Evolutionary conservation across 2,113 vertebrate species (phyloP), one percentile per base, ranked within the genome.

Genomic region (Rhizomys pruinosus): DNA sequence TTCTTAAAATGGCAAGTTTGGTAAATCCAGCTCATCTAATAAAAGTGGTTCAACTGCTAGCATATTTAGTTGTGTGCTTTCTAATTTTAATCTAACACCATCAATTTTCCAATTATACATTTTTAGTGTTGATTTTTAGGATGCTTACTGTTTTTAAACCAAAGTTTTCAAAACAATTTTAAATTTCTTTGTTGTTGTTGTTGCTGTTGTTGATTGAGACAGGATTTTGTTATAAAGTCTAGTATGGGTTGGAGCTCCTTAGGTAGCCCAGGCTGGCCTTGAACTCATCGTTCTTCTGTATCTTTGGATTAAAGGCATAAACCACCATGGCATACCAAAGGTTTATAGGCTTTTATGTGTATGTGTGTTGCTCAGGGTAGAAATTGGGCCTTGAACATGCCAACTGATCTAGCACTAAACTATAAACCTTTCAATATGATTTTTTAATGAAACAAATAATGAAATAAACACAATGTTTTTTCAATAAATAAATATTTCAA

Each of bases 11-110:
- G 55, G 69, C 79, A 86, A 78, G 52, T 94, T 90, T 87, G 84
- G 82, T 82, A 92, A 92, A 92, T 89, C 32, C 42, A 89, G 66
- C 44, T 68, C 71, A 44, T 93, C 85, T 95, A 92, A 92, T 91
- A 68, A 84, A 89, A 91, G 57, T 81, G 73, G 37, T 39, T 73
- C 13, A 39, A 68, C 52, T 37, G 73, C 59, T 85, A 89, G 57
- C 13, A 59, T 77, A 72, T 88, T 79, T 88, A 87, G 44, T 68
- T 72, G 39, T 52, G 16, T 87, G 34, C 10, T 52, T 92, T 73
- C 39, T 68, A 76, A 81, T 87, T 97, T 92, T 80, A 73, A n/a
- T 69, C 20, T 61, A 92, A 92, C 93, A 81, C 39, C 72, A 1
- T 68, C 57, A 79, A 77, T 57, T 32, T 96, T 87, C 29, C 69